Conservation (phyloP, 2,113 vertebrate genomes). For the Cyprinus carpio region DNA sequence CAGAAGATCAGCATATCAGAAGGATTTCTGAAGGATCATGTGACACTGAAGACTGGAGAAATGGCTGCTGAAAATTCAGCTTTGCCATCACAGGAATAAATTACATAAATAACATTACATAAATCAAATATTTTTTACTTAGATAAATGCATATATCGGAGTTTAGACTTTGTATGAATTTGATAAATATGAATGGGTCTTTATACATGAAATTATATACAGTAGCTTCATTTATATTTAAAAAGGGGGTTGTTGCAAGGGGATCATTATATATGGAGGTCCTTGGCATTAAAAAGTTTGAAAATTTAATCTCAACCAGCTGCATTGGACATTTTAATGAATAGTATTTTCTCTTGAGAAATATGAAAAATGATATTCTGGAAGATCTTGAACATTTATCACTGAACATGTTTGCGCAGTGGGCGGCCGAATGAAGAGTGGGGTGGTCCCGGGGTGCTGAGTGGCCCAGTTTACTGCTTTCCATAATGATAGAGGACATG, state of each 20-base stretch:
- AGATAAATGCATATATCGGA: background rate
- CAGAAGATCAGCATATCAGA: background rate
- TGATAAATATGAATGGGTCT: background rate
- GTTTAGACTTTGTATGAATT: background rate
- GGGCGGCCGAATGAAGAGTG: conserved; percentile 12
- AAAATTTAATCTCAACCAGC: background rate
- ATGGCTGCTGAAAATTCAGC: background rate
- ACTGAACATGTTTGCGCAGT: conserved; percentile 7
- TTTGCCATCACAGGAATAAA: background rate
- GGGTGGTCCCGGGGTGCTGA: conserved; percentile 23
- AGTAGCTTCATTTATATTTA: conserved; percentile 2
- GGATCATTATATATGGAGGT: background rate
- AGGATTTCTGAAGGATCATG: background rate
- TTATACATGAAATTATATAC: background rate
- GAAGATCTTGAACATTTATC: conserved; percentile 30
- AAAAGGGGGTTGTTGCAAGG: background rate
- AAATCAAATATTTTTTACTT: too few relatives aligned
- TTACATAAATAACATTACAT: background rate
- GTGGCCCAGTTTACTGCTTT: conserved; percentile 12
- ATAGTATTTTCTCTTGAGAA: conserved; percentile 13
- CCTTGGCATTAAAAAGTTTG: conserved; percentile 6
- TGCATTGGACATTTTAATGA: conserved; percentile 3
- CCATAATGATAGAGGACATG: conserved; percentile 7
- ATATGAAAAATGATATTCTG: conserved; percentile 2
- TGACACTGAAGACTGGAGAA: background rate